Conservation (phyloP, 1,140 invertebrate species). For the Chionoecetes opilio region DNA sequence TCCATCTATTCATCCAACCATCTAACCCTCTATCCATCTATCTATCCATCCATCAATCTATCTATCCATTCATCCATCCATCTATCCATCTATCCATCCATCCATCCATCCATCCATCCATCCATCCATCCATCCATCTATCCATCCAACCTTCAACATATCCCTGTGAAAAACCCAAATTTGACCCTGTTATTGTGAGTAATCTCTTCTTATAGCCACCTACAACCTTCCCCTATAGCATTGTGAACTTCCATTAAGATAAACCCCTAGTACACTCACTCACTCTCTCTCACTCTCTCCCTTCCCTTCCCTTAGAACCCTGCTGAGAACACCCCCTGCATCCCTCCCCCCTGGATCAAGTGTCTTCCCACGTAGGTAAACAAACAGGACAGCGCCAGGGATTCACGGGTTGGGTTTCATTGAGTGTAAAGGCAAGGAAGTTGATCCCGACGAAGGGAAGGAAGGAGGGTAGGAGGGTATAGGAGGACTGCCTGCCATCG, state of each 20-base stretch:
- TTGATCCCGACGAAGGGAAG: background rate
- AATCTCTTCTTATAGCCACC: background rate
- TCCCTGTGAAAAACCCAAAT: background rate
- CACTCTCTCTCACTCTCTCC: background rate
- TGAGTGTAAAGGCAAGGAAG: slow-evolving; percentile 48
- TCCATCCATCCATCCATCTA: background rate
- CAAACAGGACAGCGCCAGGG: slow-evolving; percentile 57
- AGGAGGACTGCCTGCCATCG: no score
- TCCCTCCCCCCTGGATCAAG: slow-evolving; percentile 18
- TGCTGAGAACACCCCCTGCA: background rate
- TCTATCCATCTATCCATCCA: background rate
- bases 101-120: background rate
- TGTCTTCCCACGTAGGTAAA: slow-evolving; percentile 43
- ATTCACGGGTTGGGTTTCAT: slow-evolving; percentile 61
- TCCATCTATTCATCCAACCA: background rate
- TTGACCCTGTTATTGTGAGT: background rate
- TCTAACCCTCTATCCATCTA: background rate
- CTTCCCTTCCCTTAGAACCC: background rate
- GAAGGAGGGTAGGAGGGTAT: background rate
- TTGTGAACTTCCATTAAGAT: background rate
- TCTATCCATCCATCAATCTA: background rate
- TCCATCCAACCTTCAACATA: background rate
- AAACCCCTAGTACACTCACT: slow-evolving; percentile 10
- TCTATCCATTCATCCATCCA: background rate
- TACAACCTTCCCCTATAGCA: background rate